Evolutionary conservation across 1,140 invertebrate species (phyloP).

Genomic region (Maniola jurtina): DNA sequence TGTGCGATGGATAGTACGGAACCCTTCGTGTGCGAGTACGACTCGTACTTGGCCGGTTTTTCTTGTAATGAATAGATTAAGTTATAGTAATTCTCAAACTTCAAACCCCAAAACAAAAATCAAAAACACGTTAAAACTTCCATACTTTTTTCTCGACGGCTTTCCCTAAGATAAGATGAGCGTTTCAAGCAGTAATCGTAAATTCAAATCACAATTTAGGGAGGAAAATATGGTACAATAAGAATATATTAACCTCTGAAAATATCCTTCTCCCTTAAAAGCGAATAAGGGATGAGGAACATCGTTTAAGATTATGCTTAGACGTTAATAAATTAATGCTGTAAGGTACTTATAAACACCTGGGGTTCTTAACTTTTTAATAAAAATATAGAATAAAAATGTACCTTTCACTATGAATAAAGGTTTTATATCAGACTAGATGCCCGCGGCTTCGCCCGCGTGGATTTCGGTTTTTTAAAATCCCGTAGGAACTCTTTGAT

Average conservation of each 20-base stretch:
- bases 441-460: too few relatives aligned
- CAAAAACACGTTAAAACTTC: background rate
- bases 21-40: too few relatives aligned
- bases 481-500: too few relatives aligned
- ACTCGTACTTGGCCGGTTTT: too few relatives aligned
- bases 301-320: constrained; percentile 10
- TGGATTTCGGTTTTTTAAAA: too few relatives aligned
- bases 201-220: constrained; percentile 59
- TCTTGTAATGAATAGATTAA: too few relatives aligned
- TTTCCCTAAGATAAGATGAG: constrained; percentile 21
- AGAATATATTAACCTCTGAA: constrained; percentile 45
- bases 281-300: constrained; percentile 11
- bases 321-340: constrained; percentile 13
- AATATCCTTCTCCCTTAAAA: constrained; percentile 20
- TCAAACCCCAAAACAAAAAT: too few relatives aligned
- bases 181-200: constrained; percentile 29
- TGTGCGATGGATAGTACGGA: too few relatives aligned
- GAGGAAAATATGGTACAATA: constrained; percentile 56
- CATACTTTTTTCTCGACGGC: constrained; percentile 1
- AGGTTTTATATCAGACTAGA: too few relatives aligned
- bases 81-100: too few relatives aligned
- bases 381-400: background rate
- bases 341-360: background rate
- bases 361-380: background rate
- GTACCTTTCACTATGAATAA: background rate